Base-by-base conservation (phyloP, 2,797 vertebrate species). In the Aulostomus chinensis region DNA sequence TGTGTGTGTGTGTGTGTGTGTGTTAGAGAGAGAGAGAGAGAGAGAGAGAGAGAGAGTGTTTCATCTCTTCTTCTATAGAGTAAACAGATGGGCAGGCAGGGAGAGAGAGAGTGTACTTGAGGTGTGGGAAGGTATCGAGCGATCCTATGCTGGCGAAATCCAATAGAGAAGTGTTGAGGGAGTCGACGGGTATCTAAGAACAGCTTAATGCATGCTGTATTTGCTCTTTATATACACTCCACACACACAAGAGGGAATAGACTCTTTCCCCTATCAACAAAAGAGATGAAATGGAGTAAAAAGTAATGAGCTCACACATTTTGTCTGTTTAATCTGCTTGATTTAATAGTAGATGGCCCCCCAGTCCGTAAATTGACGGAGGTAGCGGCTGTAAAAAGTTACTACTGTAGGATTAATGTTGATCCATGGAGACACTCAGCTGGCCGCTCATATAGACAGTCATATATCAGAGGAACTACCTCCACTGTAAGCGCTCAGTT, bases 71-170 rank as follows among this genome's bases (percentile, higher is more conserved):
- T n/a, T n/a, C n/a, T n/a, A 16, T 33, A 31, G 21, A 38, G 26
- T 12, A 31, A 21, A 21, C 3, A 6, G 3, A 6, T 21, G 20
- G 14, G 34, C 18, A 22, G 4, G 6, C 29, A 35, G 33, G 7
- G 11, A 12, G 21, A 13, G n/a, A 46, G 24, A 10, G 8, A 43
- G 34, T 10, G 33, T 26, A 35, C 30, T 35, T 41, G 28, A 50
- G 35, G 63, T 74, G 76, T 76, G 60, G 72, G 74, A 77, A 68
- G 73, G 55, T 76, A 78, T 68, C 11, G 78, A 81, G 48, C 8
- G 21, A 53, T 42, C 35, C 43, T 45, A 28, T 56, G 45, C 38
- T 51, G 43, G 58, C 59, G 40, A 63, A 68, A 67, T 57, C 40
- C 43, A 55, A 24, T 34, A 9, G 24, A 46, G 36, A 63, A 33